These are phyloP conservation scores for Calliopsis andreniformis DNA, from an alignment of 1,140 invertebrate species.

Conservation along the genomic window DNA sequence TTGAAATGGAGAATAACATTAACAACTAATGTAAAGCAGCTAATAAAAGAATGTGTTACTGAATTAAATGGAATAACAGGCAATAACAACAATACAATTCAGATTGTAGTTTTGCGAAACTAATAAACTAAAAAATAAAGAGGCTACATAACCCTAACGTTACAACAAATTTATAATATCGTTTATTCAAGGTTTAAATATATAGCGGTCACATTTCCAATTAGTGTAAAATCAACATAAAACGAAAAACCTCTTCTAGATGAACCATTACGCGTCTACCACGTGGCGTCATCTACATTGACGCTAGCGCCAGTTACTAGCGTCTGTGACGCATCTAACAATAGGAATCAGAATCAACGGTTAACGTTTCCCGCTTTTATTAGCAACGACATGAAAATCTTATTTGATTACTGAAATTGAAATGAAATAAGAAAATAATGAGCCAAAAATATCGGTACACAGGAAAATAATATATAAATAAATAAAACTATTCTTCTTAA, in stretches of 20 bases:
- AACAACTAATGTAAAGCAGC: too few species aligned
- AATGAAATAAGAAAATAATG: too few species aligned
- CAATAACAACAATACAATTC: too few species aligned
- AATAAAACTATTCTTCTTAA: not conserved
- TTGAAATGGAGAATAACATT: not conserved
- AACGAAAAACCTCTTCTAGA: not conserved
- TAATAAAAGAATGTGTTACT: too few species aligned
- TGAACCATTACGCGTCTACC: not conserved
- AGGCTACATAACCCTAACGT: not conserved
- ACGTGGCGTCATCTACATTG: not conserved
- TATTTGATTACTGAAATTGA: not conserved
- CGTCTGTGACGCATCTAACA: not conserved
- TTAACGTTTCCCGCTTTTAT: constrained; percentile 45
- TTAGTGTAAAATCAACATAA: too few species aligned
- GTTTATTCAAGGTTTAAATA: not conserved
- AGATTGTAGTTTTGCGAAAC: too few species aligned
- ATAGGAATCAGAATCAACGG: constrained; percentile 29
- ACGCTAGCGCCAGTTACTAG: constrained; percentile 18
- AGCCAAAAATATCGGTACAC: not conserved
- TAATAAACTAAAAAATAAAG: not conserved
- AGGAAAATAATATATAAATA: not conserved
- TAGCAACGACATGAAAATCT: not conserved
- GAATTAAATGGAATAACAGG: not conserved
- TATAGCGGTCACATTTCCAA: not conserved
- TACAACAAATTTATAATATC: too few species aligned